Evolutionary conservation across 1,140 invertebrate genomes (phyloP), one percentile per base, ranked within the genome.

Genomic region (Drosophila nebulosa): DNA sequence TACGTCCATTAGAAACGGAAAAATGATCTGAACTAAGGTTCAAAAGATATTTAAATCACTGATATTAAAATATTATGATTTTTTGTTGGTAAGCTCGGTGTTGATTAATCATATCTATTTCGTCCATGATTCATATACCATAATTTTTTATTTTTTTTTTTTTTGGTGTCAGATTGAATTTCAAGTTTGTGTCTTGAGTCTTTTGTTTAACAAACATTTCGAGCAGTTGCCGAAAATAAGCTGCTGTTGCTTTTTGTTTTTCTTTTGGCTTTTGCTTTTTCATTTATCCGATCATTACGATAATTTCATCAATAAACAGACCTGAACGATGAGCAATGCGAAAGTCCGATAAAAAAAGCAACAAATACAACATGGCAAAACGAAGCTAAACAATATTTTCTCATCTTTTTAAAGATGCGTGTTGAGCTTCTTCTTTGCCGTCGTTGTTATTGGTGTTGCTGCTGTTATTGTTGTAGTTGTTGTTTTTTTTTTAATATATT

Each of bases 281-380:
- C 79, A 59, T 67, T 81, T 74, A 78, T 58, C 67, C 56, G 39
- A 59, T 74, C 39, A 80, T 69, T 62, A 60, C 72, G 52, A 83
- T 76, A 79, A 88, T 88, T 88, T 69, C 75, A 73, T 76, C 68
- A 70, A 76, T 74, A 88, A 88, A 89, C 83, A 88, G 83, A 88
- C 63, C 83, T 89, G 83, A 88, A 88, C 84, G 75, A 69, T 51
- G 24, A 60, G 32, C 71, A 63, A 67, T 76, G 80, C 81, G 83
- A 89, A 88, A 86, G 83, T 76, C 64, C 61, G 81, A 74, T n/a
- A n/a, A 59, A 75, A 86, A 80, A 80, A 64, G 51, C 73, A 67
- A 39, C 36, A 14, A 14, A 39, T n/a, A n/a, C 9, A 39, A 4
- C n/a, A 14, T 14, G 36, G 36, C 14, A 74, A 64, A 75, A 76